phyloP scores from a whole-genome alignment of 2,888 invertebrate genomes.

The Tinea semifulvella region DNA sequence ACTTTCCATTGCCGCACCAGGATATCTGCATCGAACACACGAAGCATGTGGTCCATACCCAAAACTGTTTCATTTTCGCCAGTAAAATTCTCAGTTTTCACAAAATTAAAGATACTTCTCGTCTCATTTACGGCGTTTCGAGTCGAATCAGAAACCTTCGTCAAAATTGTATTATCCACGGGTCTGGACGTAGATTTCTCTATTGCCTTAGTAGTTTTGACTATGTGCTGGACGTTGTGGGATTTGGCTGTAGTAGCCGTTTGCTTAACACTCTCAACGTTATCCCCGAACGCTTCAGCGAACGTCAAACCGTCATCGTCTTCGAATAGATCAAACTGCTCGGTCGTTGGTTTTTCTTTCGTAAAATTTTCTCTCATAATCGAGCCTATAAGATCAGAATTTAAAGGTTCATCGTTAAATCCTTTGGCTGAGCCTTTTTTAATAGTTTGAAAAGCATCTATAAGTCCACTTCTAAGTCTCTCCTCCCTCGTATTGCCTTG shows the following conservation, averaged over 20 bases:
- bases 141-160: slow-evolving; percentile 42
- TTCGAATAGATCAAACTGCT: slow-evolving; percentile 46
- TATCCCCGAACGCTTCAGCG: slow-evolving; percentile 39
- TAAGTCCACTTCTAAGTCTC: slow-evolving; percentile 48
- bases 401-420: slow-evolving; percentile 40
- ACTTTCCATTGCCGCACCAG: slow-evolving; percentile 65
- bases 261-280: slow-evolving; percentile 30
- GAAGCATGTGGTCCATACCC: slow-evolving; percentile 61
- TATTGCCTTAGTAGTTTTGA: slow-evolving; percentile 38
- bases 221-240: slow-evolving; percentile 57
- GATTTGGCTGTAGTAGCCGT: slow-evolving; percentile 45
- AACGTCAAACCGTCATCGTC: slow-evolving; percentile 54
- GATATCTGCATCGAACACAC: slow-evolving; percentile 65
- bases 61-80: slow-evolving; percentile 12
- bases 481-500: slow-evolving; percentile 48
- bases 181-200: slow-evolving; percentile 39
- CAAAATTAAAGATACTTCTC: slow-evolving; percentile 26
- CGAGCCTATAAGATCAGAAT: slow-evolving; percentile 46
- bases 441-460: slow-evolving; percentile 58
- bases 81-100: neutral
- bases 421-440: slow-evolving; percentile 52
- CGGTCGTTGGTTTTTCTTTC: slow-evolving; percentile 29
- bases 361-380: slow-evolving; percentile 24
- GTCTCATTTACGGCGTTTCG: slow-evolving; percentile 47
- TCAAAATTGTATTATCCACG: slow-evolving; percentile 33